phyloP scores from a whole-genome alignment of 2,888 invertebrate species.

The Siphlonurus alternatus region DNA sequence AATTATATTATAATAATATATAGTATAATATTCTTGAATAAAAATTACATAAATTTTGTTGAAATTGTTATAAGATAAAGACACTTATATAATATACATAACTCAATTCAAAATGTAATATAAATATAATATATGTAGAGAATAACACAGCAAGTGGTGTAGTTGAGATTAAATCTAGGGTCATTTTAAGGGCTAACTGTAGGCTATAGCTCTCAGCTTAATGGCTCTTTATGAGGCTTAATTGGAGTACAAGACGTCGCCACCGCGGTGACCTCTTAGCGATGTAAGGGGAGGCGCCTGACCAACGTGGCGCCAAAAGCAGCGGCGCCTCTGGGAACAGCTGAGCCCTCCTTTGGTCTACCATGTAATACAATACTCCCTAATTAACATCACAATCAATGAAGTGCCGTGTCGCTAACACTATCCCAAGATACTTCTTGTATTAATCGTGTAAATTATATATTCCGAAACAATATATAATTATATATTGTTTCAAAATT shows the following conservation, averaged over 20 bases:
- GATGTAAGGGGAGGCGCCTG: neutral
- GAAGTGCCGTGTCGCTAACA: too few species aligned
- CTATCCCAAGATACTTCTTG: too few species aligned
- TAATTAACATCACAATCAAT: neutral
- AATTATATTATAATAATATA: neutral
- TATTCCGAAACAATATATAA: too few species aligned
- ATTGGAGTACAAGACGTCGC: neutral
- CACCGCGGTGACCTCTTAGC: neutral
- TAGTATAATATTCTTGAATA: neutral
- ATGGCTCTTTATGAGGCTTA: conserved; percentile 1
- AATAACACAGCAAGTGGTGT: neutral
- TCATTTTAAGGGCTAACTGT: neutral
- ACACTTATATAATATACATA: too few species aligned
- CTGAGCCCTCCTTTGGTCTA: too few species aligned
- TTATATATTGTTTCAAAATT: too few species aligned
- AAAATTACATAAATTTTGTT: neutral
- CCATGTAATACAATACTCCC: neutral
- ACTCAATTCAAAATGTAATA: too few species aligned
- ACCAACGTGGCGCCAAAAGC: too few species aligned
- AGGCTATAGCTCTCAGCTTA: neutral
- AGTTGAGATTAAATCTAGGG: neutral
- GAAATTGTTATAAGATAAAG: too few species aligned
- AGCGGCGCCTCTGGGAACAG: neutral
- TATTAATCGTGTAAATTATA: too few species aligned
- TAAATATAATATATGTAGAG: neutral